These are phyloP conservation scores for Clanis bilineata DNA, from an alignment of 2,888 invertebrate genomes.

Conservation along the genomic window DNA sequence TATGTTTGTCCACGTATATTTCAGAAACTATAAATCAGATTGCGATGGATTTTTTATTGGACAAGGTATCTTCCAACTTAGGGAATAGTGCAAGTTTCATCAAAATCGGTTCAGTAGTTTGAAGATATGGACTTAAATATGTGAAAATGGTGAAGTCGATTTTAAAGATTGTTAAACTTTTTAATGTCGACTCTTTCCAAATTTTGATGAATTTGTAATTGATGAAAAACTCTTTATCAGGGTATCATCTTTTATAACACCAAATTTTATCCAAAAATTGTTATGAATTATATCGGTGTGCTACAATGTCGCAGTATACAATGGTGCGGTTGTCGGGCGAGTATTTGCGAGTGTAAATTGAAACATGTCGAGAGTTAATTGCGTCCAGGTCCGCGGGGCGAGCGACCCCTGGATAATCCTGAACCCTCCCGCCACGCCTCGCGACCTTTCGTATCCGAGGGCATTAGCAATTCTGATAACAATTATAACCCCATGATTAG, in stretches of 20 bases:
- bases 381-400: slow-evolving; percentile 62
- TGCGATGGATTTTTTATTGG: too few relatives aligned
- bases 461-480: slow-evolving; percentile 19
- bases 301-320: neutral
- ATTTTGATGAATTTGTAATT: too few relatives aligned
- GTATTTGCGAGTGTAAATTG: slow-evolving; percentile 79
- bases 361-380: slow-evolving; percentile 77
- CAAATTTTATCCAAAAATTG: neutral
- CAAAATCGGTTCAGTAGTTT: too few relatives aligned
- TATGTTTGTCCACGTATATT: too few relatives aligned
- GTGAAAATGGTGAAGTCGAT: too few relatives aligned
- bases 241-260: neutral
- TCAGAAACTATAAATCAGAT: too few relatives aligned
- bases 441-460: slow-evolving; percentile 35
- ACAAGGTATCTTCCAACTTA: too few relatives aligned
- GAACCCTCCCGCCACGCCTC: slow-evolving; percentile 41
- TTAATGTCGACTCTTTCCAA: too few relatives aligned
- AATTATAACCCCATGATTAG: slow-evolving; percentile 7
- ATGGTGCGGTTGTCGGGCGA: slow-evolving; percentile 26
- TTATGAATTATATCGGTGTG: neutral
- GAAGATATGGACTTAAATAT: too few relatives aligned
- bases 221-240: too few relatives aligned
- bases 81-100: too few relatives aligned
- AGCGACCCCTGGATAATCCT: slow-evolving; percentile 50
- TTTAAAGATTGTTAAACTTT: too few relatives aligned